These are phyloP conservation scores for Axea sp. DNA, from an alignment of 2,888 invertebrate species.

Conservation along the genomic window DNA sequence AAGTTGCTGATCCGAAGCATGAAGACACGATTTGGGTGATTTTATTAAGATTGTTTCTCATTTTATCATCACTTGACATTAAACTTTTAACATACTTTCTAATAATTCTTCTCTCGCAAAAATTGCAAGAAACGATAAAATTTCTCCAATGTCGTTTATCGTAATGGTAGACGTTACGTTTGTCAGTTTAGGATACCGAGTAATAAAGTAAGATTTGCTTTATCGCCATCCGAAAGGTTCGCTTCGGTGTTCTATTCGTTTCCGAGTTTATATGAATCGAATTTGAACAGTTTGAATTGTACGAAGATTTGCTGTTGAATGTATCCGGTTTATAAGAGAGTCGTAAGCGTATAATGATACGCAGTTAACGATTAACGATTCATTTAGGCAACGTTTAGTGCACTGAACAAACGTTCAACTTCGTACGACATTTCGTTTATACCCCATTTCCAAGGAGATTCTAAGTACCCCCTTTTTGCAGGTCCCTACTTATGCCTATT, in stretches of 20 bases:
- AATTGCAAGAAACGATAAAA: constrained; percentile 49
- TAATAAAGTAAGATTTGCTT: constrained; percentile 58
- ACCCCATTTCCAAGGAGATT: constrained; percentile 35
- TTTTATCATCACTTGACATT: constrained; percentile 43
- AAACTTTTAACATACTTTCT: constrained; percentile 15
- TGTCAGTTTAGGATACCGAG: constrained; percentile 59
- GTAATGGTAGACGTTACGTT: constrained; percentile 51
- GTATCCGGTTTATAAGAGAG: constrained; percentile 77
- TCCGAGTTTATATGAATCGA: constrained; percentile 59
- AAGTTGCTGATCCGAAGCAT: too few species aligned
- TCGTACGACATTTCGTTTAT: constrained; percentile 62
- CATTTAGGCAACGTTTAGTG: constrained; percentile 77
- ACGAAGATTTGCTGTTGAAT: constrained; percentile 71
- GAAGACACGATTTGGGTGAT: too few species aligned
- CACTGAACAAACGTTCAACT: constrained; percentile 61
- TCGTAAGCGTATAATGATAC: constrained; percentile 70
- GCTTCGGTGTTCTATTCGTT: constrained; percentile 40
- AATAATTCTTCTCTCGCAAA: constrained; percentile 48
- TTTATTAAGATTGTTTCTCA: constrained; percentile 15
- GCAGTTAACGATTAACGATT: constrained; percentile 79
- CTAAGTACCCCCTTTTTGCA: constrained; percentile 48
- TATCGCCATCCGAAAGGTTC: constrained; percentile 60
- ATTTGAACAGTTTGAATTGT: constrained; percentile 70
- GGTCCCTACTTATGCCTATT: constrained; percentile 27
- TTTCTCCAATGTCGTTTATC: constrained; percentile 30